Percentiles rank a stretch among this genome's conserved stretches.
phyloP scores from a whole-genome alignment of 1,140 invertebrate genomes.

The Zaprionus nigranus region DNA sequence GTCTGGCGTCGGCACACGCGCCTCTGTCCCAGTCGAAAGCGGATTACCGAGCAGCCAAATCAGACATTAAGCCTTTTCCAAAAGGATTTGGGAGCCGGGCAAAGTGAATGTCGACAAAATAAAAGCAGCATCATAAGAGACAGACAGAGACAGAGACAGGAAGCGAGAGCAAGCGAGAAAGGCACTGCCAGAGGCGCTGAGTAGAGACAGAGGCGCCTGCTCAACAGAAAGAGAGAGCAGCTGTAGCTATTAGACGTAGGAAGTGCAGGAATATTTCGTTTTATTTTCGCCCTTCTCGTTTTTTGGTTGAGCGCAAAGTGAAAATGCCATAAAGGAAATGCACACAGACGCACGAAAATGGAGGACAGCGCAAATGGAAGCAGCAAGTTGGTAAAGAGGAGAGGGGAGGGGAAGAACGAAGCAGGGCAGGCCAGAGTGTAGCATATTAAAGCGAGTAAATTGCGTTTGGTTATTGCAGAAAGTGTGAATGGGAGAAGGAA shows the following conservation, averaged over 20 bases:
- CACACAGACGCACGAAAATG: constrained; percentile 22
- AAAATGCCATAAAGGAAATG: constrained; percentile 73
- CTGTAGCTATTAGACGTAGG: constrained; percentile 4
- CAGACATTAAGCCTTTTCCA: constrained; percentile 73
- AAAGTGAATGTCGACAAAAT: constrained; percentile 39
- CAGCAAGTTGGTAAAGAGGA: neutral
- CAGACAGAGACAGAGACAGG: neutral
- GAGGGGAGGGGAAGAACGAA: neutral
- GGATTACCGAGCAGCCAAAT: constrained; percentile 63
- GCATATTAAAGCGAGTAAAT: constrained; percentile 57
- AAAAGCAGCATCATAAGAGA: constrained; percentile 34
- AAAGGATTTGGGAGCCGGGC: constrained; percentile 64
- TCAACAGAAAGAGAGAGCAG: neutral
- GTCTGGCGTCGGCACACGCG: neutral
- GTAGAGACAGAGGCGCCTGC: neutral
- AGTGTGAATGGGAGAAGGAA: neutral
- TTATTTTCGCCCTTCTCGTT: constrained; percentile 23
- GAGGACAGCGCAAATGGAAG: constrained; percentile 12
- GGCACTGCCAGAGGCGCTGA: neutral
- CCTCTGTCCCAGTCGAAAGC: constrained; percentile 48
- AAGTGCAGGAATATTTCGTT: constrained; percentile 13
- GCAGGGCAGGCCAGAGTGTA: constrained; percentile 36
- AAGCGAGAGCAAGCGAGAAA: neutral
- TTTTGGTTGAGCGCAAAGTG: constrained; percentile 37
- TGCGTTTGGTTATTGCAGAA: constrained; percentile 27